Base-by-base conservation (phyloP, 2,113 vertebrate species). In the Copsychus sechellarum region DNA sequence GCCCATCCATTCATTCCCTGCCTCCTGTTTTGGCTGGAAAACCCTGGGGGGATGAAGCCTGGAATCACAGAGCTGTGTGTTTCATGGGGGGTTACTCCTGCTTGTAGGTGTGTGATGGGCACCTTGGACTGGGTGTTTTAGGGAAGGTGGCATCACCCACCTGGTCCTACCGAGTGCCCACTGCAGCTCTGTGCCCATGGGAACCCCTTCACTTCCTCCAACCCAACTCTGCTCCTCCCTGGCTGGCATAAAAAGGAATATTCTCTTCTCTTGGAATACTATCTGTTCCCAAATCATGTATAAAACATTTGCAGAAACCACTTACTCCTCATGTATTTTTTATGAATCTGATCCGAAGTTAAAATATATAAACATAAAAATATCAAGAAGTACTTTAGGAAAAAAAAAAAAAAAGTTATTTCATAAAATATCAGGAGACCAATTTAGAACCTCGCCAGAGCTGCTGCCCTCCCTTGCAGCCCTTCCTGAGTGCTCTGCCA, bases 301-400 rank as follows among this genome's bases (percentile, higher is more conserved):
- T 98, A 98, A 98, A 98, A 98, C 98, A 98, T 98, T 95, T 81
- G 95, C 88, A 95, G 96, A 96, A 97, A 97, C 96, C 96, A 96
- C 97, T 98, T 97, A 98, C 73, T 96, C 95, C 96, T 98, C 96
- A 98, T 98, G 97, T 95, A 98, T 98, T 97, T 98, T 98, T 97
- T 97, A 98, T 98, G 97, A 98, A 95, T 91, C 96, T 14, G 1
- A 97, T 97, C 92, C 80, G 11, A 96, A 98, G 96, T 98, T 98
- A 97, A 98, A 98, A 98, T 97, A 97, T 88, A 98, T 95, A 98
- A 98, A 98, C 97, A 98, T 97, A 97, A 98, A 98, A 98, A 98
- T 98, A 98, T 97, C 97, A 97, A 97, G 97, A 97, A 97, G 96
- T 96, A 96, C 96, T 98, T 97, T 73, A 86, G 78, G 70, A 40